phyloP scores from a whole-genome alignment of 1,140 invertebrate species.

The Copidosoma floridanum region DNA sequence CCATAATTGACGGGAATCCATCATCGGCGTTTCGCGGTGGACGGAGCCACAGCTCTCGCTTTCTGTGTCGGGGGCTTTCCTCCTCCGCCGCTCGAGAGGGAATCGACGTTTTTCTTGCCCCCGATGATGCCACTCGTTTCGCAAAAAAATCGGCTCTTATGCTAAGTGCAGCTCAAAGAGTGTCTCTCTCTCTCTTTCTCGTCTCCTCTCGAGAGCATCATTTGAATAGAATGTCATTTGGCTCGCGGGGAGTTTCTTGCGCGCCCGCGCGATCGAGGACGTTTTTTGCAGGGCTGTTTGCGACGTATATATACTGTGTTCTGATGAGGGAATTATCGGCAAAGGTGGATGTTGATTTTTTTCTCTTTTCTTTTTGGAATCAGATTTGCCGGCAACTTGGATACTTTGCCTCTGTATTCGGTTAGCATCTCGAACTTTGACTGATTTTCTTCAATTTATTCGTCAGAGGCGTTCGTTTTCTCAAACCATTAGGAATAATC shows the following conservation, averaged over 20 bases:
- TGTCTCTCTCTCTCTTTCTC: neutral
- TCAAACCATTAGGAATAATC: no score
- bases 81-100: neutral
- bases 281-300: neutral
- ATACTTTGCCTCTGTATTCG: no score
- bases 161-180: slow-evolving; percentile 1
- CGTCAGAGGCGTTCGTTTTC: no score
- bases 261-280: neutral
- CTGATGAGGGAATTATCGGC: slow-evolving; percentile 12
- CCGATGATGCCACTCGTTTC: neutral
- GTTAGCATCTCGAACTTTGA: no score
- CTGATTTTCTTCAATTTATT: no score
- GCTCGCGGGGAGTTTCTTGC: slow-evolving; percentile 1
- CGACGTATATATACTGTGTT: neutral
- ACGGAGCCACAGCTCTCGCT: neutral
- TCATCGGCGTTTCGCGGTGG: slow-evolving; percentile 49
- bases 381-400: no score
- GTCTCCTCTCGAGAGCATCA: neutral
- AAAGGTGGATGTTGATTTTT: no score
- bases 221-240: slow-evolving; percentile 31
- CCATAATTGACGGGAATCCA: slow-evolving; percentile 58
- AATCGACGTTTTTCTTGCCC: slow-evolving; percentile 14
- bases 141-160: slow-evolving; percentile 20
- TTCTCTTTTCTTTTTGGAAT: no score
- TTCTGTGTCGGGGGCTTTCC: no score